Evolutionary conservation across 2,113 vertebrate genomes (phyloP), one percentile per base, ranked within the genome.

Genomic region (Chaenocephalus aceratus): DNA sequence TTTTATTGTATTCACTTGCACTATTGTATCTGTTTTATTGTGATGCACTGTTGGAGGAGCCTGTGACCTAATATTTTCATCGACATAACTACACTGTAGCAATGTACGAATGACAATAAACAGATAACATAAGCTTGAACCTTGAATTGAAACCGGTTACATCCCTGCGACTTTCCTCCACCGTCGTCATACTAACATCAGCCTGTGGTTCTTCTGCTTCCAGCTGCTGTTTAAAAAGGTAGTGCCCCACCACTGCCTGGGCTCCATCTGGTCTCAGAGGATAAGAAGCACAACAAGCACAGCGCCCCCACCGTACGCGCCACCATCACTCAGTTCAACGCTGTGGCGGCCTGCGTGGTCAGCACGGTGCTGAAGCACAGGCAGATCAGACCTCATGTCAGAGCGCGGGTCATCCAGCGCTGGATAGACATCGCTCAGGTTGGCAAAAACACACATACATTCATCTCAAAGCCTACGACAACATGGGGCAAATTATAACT

Each of bases 401-500:
- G 97, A 67, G 96, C 97, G 45, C 96, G 95, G 64, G 89, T 97
- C 92, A 95, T 99, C 70, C 97, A 99, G 95, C 96, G 96, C 87
- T 99, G 97, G 98, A 98, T 99, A 73, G 94, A 97, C 88, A 94
- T 98, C 26, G 97, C 97, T 71, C 97, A 97, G 30, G 97, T 98
- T 89, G 89, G 79, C 51, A 51, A 15, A 41, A 59, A 44, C 34
- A 46, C 54, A 26, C 8, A 51, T 18, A 16, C 3, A 79, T 44
- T 18, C 1, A 53, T 52, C 11, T n/a, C 3, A 21, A 8, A 48
- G 67, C 41, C 4, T 18, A 0, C 1, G 14, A 65, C 44, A 45
- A 10, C 30, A 30, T 0, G 0, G 8, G 10, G 10, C 13, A 16
- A 1, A 18, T 51, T 10, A 9, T 62, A 3, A 5, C 53, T 11